Evolutionary conservation across 1,140 invertebrate genomes (phyloP).

Genomic region (Bicyclus anynana): DNA sequence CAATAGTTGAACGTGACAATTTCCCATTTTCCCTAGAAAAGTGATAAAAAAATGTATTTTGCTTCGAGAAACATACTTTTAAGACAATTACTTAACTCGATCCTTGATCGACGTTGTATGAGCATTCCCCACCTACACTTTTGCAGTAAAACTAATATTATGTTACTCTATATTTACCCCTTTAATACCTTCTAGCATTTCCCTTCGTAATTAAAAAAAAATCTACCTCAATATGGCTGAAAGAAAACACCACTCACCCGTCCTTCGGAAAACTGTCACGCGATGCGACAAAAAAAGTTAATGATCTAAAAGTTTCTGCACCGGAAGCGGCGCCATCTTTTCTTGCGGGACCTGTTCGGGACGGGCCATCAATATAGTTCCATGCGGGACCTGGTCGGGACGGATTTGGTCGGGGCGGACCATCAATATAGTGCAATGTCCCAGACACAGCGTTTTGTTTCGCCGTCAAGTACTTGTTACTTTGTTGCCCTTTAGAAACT

Average conservation of each 20-base stretch:
- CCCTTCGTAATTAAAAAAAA: neutral
- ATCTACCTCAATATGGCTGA: neutral
- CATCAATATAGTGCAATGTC: neutral
- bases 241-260: neutral
- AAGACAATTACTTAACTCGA: too few relatives aligned
- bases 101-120: too few relatives aligned
- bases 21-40: too few relatives aligned
- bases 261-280: neutral
- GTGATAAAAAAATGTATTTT: too few relatives aligned
- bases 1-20: too few relatives aligned
- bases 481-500: too few relatives aligned
- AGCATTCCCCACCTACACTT: too few relatives aligned
- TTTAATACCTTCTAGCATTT: neutral
- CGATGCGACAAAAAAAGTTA: neutral
- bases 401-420: too few relatives aligned
- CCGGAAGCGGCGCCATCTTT: neutral
- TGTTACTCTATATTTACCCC: too few relatives aligned
- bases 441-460: neutral
- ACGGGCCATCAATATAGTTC: neutral
- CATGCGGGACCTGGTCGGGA: neutral
- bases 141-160: too few relatives aligned
- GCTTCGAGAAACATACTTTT: too few relatives aligned
- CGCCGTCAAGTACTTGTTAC: neutral
- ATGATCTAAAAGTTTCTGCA: neutral
- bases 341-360: neutral